These are phyloP conservation scores for Leiothrix lutea DNA, from an alignment of 2,113 vertebrate genomes.

Conservation along the genomic window DNA sequence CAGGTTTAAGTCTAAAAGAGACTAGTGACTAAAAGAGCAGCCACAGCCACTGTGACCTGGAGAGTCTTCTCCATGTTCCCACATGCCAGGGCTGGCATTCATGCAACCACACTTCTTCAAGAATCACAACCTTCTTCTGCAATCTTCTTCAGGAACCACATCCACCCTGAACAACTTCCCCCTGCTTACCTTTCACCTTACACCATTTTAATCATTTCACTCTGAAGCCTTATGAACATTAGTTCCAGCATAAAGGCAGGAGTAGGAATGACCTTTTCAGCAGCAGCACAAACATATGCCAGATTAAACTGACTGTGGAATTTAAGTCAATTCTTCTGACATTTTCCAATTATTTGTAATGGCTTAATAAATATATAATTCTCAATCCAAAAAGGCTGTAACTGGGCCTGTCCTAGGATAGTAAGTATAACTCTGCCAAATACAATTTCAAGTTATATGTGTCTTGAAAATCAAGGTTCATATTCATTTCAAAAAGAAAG, in stretches of 20 bases:
- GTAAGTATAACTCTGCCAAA: background rate
- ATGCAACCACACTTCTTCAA: background rate
- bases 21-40: background rate
- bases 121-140: background rate
- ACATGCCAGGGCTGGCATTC: accelerated
- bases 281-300: background rate
- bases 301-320: background rate
- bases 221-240: background rate
- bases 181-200: background rate
- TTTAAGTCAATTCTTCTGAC: background rate
- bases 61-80: accelerated
- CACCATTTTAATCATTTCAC: background rate
- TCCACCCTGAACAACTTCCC: background rate
- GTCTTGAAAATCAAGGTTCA: background rate
- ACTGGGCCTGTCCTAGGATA: background rate
- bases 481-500: background rate
- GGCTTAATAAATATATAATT: background rate
- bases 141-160: background rate
- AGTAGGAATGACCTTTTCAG: background rate
- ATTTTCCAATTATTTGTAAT: background rate
- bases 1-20: background rate
- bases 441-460: background rate
- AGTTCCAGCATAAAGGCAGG: background rate
- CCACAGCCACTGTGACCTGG: background rate
- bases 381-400: background rate